These are phyloP conservation scores for Dorcus parallelipipedus DNA, from an alignment of 2,888 invertebrate species.

Conservation along the genomic window DNA sequence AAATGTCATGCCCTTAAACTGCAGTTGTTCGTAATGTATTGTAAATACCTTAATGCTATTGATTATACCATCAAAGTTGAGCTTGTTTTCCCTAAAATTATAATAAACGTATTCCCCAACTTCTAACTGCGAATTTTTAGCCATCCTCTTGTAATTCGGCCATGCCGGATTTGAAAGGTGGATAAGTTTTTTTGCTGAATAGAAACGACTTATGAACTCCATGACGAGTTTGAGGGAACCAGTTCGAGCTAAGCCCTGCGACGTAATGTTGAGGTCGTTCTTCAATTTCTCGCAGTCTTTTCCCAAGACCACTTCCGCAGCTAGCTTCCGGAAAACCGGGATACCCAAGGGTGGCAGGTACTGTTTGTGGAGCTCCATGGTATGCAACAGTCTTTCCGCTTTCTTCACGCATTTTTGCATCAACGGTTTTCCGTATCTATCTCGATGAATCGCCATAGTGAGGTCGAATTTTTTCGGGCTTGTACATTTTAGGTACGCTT, in stretches of 20 bases:
- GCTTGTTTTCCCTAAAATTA: too few species aligned
- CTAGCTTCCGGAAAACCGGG: conserved; percentile 41
- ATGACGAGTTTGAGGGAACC: conserved; percentile 63
- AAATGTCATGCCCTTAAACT: too few species aligned
- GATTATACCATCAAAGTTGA: too few species aligned
- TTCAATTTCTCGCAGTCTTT: conserved; percentile 50
- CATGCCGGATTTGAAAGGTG: conserved; percentile 66
- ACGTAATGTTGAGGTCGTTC: conserved; percentile 39
- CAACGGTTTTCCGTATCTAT: conserved; percentile 64
- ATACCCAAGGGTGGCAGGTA: conserved; percentile 61
- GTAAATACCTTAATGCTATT: too few species aligned
- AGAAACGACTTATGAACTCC: conserved; percentile 56
- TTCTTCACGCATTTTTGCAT: conserved; percentile 58
- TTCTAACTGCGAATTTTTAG: conserved; percentile 37
- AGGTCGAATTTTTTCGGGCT: conserved; percentile 68
- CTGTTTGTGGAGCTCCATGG: conserved; percentile 56
- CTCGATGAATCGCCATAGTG: conserved; percentile 63
- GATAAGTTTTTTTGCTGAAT: conserved; percentile 54
- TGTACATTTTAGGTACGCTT: conserved; percentile 61
- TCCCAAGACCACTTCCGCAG: conserved; percentile 58
- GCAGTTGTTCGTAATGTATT: too few species aligned
- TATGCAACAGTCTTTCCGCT: conserved; percentile 56
- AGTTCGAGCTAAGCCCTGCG: conserved; percentile 63
- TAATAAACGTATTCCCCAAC: too few species aligned
- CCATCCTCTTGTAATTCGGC: conserved; percentile 66